Percentiles rank a stretch among this genome's conserved stretches.
These are phyloP conservation scores for Sminthurinus aureus DNA, from an alignment of 2,888 invertebrate genomes.

Conservation along the genomic window DNA sequence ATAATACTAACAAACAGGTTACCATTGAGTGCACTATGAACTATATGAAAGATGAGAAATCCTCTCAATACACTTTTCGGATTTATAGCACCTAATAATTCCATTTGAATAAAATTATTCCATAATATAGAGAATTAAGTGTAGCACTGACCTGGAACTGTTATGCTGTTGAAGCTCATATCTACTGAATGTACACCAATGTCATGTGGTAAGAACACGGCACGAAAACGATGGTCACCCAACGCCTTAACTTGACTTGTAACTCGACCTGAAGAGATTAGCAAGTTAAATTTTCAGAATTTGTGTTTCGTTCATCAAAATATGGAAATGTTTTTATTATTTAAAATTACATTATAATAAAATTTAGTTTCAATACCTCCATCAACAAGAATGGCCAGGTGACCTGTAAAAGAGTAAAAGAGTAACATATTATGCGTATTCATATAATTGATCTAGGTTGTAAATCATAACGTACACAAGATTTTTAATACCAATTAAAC, in stretches of 20 bases:
- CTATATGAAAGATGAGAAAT: too few species aligned
- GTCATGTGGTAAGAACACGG: slow-evolving; percentile 88
- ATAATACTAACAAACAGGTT: background rate
- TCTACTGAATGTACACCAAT: slow-evolving; percentile 86
- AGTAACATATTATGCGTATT: too few species aligned
- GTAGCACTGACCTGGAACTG: slow-evolving; percentile 76
- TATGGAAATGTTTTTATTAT: background rate
- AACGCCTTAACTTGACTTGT: slow-evolving; percentile 92
- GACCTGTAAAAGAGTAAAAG: slow-evolving; percentile 69
- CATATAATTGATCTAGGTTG: too few species aligned
- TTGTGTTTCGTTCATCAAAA: background rate
- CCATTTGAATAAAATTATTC: too few species aligned
- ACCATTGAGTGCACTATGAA: too few species aligned
- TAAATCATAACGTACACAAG: background rate
- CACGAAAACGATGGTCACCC: slow-evolving; percentile 75
- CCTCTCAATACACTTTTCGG: background rate
- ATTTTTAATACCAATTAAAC: too few species aligned
- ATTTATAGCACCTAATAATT: too few species aligned
- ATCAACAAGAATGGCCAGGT: slow-evolving; percentile 93
- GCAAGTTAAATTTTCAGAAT: background rate
- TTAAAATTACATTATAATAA: slow-evolving; percentile 5
- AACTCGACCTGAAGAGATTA: too few species aligned
- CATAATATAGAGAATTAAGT: background rate
- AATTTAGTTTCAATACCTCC: slow-evolving; percentile 69
- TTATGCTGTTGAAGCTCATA: slow-evolving; percentile 92